Percentiles rank a stretch among this genome's conserved stretches.
phyloP scores from a whole-genome alignment of 2,113 vertebrate genomes.

The Salvelinus namaycush region DNA sequence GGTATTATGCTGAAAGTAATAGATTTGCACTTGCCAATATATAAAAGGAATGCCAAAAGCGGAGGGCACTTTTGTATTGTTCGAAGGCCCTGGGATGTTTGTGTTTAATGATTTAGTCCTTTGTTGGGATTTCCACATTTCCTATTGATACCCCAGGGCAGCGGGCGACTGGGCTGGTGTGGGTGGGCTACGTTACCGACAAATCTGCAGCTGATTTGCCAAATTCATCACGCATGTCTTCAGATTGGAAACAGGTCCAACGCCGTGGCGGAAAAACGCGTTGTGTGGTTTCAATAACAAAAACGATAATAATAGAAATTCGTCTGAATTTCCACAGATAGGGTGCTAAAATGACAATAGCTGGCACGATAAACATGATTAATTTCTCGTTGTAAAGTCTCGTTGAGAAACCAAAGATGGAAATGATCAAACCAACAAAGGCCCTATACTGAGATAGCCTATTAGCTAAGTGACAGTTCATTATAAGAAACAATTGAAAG shows the following conservation, averaged over 20 bases:
- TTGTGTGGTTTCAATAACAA: constrained; percentile 64
- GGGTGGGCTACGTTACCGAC: constrained; percentile 71
- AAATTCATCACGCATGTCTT: constrained; percentile 76
- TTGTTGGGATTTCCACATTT: constrained; percentile 76
- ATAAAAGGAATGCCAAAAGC: constrained; percentile 41
- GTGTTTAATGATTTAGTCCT: constrained; percentile 70
- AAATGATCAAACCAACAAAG: neutral
- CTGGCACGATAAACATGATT: constrained; percentile 4
- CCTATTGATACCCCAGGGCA: constrained; percentile 71
- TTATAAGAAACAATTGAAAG: neutral
- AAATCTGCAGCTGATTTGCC: constrained; percentile 74
- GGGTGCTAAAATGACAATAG: constrained; percentile 17
- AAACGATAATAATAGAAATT: constrained; percentile 39
- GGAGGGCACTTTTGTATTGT: constrained; percentile 54
- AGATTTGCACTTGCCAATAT: constrained; percentile 55
- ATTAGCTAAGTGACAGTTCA: too few relatives aligned
- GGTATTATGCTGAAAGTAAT: constrained; percentile 60
- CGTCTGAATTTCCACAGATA: constrained; percentile 21
- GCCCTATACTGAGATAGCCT: too few relatives aligned
- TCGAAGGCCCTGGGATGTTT: constrained; percentile 65
- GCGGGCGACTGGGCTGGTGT: constrained; percentile 54
- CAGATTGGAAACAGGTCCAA: constrained; percentile 74
- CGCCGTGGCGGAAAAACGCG: constrained; percentile 30
- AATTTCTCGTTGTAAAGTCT: neutral
- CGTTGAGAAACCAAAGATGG: neutral